A percentile compares a stretch with the other conserved stretches of the same genome.
Conservation (phyloP, 1,140 invertebrate genomes). For the Meloidogyne floridensis region DNA sequence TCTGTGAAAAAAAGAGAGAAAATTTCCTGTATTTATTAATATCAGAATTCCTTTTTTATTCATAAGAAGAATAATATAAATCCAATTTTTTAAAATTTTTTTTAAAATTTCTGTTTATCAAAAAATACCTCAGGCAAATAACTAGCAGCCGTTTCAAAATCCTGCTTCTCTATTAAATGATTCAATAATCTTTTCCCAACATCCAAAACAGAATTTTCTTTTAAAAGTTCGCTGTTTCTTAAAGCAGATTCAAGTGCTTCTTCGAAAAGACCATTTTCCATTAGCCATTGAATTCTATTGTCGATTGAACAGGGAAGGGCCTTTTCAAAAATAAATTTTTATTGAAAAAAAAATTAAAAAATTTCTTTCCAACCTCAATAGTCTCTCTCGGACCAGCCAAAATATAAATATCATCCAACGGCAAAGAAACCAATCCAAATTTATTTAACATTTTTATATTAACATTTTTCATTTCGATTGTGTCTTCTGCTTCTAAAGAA, state of each 20-base stretch:
- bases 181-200: constrained; percentile 46
- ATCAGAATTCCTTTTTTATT: too few species aligned
- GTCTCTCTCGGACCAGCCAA: constrained; percentile 46
- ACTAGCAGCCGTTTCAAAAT: constrained; percentile 44
- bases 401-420: constrained; percentile 47
- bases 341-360: neutral
- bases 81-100: too few species aligned
- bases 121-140: constrained; percentile 46
- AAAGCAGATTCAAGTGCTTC: constrained; percentile 56
- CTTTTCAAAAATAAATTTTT: constrained; percentile 30
- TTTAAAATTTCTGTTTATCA: neutral
- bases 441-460: constrained; percentile 37
- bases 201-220: constrained; percentile 46
- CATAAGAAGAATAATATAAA: too few species aligned
- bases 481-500: constrained; percentile 43
- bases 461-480: constrained; percentile 47
- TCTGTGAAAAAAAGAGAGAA: constrained; percentile 27
- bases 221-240: constrained; percentile 36
- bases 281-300: constrained; percentile 55
- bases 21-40: too few species aligned
- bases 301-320: constrained; percentile 57
- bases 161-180: constrained; percentile 37
- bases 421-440: constrained; percentile 37
- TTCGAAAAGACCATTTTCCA: constrained; percentile 55
- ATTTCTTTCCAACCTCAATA: constrained; percentile 40